Base-by-base conservation (phyloP, 2,797 vertebrate species). In the Sebastes flavidus region DNA sequence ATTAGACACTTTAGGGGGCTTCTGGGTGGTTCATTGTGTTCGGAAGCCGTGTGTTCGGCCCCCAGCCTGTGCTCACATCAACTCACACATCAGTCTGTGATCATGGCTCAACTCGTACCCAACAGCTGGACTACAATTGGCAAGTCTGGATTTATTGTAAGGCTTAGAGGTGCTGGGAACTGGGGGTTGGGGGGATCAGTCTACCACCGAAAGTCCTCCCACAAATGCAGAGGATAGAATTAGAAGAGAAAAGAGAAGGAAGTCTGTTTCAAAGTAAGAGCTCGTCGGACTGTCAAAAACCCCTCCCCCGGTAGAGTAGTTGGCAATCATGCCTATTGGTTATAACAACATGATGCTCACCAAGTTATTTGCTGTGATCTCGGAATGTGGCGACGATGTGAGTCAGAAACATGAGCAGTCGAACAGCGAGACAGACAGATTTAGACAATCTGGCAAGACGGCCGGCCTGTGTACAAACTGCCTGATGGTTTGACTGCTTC, bases 11-110 rank as follows among this genome's bases (percentile, higher is more conserved):
- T 82, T 14, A 60, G 59, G 65, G 75, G 71, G 62, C 77, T 67
- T 67, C 76, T 84, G 67, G 54, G 76, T 76, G 78, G 74, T 56
- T 71, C 77, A 80, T 73, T 88, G 77, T 83, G 76, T 8, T 65
- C 74, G 59, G 42, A 66, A 18, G 61, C 36, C 7, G 78, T 76
- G 62, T 72, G 77, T 24, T 65, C 29, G 9, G 80, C 25, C 82
- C 76, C 75, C 77, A 66, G 75, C 59, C 87, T 91, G 86, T 87
- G 88, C 80, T 88, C 84, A 84, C 77, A 80, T 91, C 79, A 88
- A 65, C 79, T 79, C 80, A 84, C 82, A 81, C 83, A 78, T 90
- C 85, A 87, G 80, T 87, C 74, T 81, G 63, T 66, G 69, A 77
- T 62, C 78, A 30, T 36, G 65, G 68, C 73, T 46, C 58, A 79